Evolutionary conservation across 2,888 invertebrate species (phyloP).

Genomic region (Schizaphis graminum): DNA sequence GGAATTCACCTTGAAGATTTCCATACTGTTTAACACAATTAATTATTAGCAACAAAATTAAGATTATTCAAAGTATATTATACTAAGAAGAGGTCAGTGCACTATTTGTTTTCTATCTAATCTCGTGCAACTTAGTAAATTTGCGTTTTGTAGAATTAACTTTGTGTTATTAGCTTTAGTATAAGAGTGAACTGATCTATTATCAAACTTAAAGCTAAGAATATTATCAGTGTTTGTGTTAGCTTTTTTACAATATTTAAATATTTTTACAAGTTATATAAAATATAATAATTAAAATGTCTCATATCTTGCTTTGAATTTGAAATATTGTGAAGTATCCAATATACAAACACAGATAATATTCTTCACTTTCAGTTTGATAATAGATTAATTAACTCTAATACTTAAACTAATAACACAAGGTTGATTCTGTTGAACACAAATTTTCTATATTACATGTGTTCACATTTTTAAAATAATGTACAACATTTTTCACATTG

Average conservation of each 20-base stretch:
- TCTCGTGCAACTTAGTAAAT: background rate
- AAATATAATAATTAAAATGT: no score
- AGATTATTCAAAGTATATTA: background rate
- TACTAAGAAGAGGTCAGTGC: background rate
- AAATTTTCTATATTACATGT: background rate
- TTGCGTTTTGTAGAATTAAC: background rate
- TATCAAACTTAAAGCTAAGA: background rate
- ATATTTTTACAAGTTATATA: no score
- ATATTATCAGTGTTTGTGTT: no score
- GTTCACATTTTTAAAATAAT: background rate
- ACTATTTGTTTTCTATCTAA: background rate
- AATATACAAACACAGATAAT: background rate
- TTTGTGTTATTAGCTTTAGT: background rate
- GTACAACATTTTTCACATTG: background rate
- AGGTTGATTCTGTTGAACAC: background rate
- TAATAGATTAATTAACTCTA: background rate
- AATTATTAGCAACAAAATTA: background rate
- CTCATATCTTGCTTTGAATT: background rate
- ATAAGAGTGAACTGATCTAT: background rate
- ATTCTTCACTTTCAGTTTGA: background rate
- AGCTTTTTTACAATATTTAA: no score
- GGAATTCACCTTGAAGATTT: background rate
- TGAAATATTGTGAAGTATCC: background rate
- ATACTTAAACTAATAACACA: background rate
- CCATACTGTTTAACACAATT: slow-evolving; percentile 47